Conservation (phyloP, 2,113 vertebrate genomes). For the Aegotheles bennettii region DNA sequence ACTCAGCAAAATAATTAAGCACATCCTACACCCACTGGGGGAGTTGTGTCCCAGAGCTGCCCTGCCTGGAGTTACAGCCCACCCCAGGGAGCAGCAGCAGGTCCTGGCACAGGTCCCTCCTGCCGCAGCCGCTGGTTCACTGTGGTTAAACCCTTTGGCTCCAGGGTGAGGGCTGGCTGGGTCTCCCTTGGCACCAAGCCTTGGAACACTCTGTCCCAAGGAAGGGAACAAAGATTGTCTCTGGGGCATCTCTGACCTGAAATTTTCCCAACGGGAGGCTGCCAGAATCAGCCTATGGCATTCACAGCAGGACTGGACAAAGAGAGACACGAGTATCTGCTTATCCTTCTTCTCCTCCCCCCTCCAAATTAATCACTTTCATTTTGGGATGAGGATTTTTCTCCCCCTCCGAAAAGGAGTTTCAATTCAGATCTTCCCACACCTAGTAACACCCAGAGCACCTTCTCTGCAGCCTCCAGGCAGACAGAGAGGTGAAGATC, state of each 20-base stretch:
- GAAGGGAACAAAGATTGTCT: neutral
- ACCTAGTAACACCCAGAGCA: neutral
- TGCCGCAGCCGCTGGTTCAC: neutral
- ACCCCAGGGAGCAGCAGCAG: neutral
- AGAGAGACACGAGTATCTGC: fast-evolving
- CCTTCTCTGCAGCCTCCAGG: neutral
- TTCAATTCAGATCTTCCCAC: neutral
- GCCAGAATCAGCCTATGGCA: neutral
- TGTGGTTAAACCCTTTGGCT: neutral
- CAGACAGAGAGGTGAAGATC: neutral
- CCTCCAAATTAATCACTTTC: neutral
- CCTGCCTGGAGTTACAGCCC: neutral
- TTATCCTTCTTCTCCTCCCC: neutral
- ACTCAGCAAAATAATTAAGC: neutral
- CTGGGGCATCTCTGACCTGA: neutral
- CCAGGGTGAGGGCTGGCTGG: neutral
- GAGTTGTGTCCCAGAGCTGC: neutral
- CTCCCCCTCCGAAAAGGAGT: neutral
- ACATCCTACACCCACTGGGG: no score
- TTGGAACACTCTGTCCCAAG: no score
- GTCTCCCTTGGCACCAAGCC: neutral
- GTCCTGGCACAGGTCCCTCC: neutral
- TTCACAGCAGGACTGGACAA: neutral
- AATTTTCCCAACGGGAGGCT: neutral
- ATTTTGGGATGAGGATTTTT: neutral